phyloP scores from a whole-genome alignment of 2,113 vertebrate genomes.

The Motacilla tschutschensis region DNA sequence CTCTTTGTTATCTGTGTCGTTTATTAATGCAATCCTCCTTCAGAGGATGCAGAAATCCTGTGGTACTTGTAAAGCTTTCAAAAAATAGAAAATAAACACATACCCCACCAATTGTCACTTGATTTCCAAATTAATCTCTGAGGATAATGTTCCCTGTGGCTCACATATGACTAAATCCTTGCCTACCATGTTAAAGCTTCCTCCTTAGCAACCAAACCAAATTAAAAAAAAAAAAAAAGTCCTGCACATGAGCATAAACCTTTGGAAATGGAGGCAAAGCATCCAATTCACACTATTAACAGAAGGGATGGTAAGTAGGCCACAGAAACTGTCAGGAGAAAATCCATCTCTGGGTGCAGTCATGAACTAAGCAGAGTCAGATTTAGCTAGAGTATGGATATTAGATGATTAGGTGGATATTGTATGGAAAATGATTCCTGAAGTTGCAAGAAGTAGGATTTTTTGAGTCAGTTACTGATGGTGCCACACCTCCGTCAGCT shows the following conservation, averaged over 20 bases:
- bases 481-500: background rate
- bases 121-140: conserved; percentile 40
- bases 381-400: background rate
- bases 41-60: conserved; percentile 13
- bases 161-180: conserved; percentile 14
- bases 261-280: background rate
- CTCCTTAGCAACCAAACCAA: conserved; percentile 25
- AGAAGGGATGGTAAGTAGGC: background rate
- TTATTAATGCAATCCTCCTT: conserved; percentile 19
- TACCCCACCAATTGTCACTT: background rate
- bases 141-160: background rate
- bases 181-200: background rate
- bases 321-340: conserved; percentile 1
- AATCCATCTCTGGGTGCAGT: background rate
- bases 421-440: background rate
- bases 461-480: background rate
- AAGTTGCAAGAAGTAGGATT: background rate
- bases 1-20: conserved; percentile 17
- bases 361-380: background rate
- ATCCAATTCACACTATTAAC: background rate
- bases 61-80: conserved; percentile 34
- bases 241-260: background rate
- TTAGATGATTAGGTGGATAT: background rate
- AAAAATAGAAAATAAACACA: background rate
- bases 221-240: background rate